Conservation (phyloP, 2,797 vertebrate genomes). For the Esox masquinongy region DNA sequence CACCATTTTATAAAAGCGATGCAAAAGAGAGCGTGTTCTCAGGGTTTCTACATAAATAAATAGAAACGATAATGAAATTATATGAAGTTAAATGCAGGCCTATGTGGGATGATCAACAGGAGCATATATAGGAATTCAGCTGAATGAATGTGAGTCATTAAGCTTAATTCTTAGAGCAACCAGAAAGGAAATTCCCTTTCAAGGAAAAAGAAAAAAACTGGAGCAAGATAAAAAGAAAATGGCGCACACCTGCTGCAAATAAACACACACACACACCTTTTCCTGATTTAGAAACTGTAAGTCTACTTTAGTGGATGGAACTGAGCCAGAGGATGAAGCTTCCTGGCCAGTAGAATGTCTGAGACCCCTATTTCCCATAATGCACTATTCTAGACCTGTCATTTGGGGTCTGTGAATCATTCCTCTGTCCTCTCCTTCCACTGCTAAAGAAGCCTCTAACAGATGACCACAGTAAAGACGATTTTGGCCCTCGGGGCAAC, state of each 20-base stretch:
- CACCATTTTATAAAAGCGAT: no score
- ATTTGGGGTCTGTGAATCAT: background rate
- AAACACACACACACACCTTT: conserved; percentile 5
- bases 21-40: no score
- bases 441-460: background rate
- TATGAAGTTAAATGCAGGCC: no score
- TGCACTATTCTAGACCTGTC: background rate
- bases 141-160: background rate
- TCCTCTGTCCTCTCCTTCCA: background rate
- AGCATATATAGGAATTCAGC: background rate
- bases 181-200: conserved; percentile 5
- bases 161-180: background rate
- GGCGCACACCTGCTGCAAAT: conserved; percentile 3
- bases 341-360: background rate
- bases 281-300: background rate
- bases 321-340: background rate
- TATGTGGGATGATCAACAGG: background rate
- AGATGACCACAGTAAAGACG: no score
- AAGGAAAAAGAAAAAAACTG: background rate
- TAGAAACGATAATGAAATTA: no score
- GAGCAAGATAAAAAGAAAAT: background rate
- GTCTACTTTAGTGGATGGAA: background rate
- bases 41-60: no score
- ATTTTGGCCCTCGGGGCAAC: no score
- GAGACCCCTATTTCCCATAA: background rate